Conservation (phyloP, 2,888 invertebrate genomes). For the Erebia epiphron region DNA sequence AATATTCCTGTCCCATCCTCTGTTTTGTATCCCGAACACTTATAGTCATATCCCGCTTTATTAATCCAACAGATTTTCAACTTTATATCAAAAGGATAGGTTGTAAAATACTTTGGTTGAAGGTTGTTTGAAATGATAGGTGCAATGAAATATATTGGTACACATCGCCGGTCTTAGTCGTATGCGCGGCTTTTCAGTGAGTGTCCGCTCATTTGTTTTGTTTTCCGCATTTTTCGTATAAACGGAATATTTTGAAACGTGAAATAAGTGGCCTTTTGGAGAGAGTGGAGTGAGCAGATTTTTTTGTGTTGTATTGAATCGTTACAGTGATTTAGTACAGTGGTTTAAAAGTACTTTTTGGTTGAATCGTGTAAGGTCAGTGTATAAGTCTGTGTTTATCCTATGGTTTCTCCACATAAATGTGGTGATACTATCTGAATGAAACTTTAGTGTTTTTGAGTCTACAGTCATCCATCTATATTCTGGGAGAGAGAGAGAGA, state of each 20-base stretch:
- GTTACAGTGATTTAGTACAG: not conserved
- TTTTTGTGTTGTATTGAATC: not conserved
- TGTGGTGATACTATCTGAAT: too few relatives aligned
- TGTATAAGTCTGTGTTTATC: too few relatives aligned
- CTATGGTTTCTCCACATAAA: too few relatives aligned
- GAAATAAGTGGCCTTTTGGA: not conserved
- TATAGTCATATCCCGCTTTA: conserved; percentile 42
- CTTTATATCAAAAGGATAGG: conserved; percentile 29
- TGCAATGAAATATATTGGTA: conserved; percentile 32
- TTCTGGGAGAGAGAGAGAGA: too few relatives aligned
- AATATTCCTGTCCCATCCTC: conserved; percentile 67
- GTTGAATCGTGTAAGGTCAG: not conserved
- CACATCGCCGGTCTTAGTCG: conserved; percentile 31
- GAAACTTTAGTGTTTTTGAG: too few relatives aligned
- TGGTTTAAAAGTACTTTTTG: not conserved
- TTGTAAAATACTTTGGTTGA: conserved; percentile 13
- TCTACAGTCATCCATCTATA: too few relatives aligned
- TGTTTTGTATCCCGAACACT: conserved; percentile 45
- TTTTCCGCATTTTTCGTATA: conserved; percentile 8
- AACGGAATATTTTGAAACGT: not conserved
- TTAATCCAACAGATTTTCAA: conserved; percentile 35
- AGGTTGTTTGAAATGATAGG: conserved; percentile 28
- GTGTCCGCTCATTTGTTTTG: conserved; percentile 28
- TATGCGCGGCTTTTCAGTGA: conserved; percentile 26
- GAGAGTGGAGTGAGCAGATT: not conserved